A percentile compares a stretch with the other conserved stretches of the same genome.
phyloP scores from a whole-genome alignment of 2,797 vertebrate genomes.

The Spatula versicolor region DNA sequence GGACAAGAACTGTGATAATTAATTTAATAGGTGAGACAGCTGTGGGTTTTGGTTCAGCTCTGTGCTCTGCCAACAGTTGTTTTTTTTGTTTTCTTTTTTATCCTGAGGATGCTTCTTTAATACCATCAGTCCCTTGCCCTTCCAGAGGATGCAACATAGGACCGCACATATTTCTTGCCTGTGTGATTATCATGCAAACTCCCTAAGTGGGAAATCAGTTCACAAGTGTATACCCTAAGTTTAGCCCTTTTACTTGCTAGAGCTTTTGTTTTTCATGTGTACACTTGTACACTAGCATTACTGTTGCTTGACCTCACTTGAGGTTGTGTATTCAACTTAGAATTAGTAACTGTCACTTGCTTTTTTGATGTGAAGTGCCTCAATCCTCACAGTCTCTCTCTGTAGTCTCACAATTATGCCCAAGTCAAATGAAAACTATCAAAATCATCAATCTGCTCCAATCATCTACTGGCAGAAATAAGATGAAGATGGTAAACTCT shows the following conservation, averaged over 20 bases:
- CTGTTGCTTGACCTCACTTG: not conserved
- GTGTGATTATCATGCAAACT: not conserved
- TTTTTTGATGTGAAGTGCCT: not conserved
- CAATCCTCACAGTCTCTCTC: not conserved
- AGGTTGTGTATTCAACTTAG: not conserved
- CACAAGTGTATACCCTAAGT: not conserved
- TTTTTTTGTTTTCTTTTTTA: not conserved
- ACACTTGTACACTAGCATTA: not conserved
- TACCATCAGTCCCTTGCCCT: not conserved
- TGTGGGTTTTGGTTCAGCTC: not conserved
- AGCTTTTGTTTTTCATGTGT: not conserved
- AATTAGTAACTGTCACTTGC: not conserved
- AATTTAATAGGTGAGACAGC: not conserved
- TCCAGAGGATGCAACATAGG: not conserved
- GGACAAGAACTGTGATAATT: not conserved
- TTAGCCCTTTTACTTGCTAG: not conserved
- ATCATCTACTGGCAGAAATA: not conserved
- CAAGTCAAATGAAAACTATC: not conserved
- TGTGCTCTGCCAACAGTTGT: not conserved
- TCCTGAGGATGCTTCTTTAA: not conserved
- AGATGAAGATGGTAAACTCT: not conserved
- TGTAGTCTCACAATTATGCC: not conserved
- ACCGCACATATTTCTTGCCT: not conserved
- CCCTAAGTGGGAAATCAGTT: not conserved
- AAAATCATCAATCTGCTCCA: not conserved